Conservation (phyloP, 1,140 invertebrate genomes). For the Trachymyrmex septentrionalis region DNA sequence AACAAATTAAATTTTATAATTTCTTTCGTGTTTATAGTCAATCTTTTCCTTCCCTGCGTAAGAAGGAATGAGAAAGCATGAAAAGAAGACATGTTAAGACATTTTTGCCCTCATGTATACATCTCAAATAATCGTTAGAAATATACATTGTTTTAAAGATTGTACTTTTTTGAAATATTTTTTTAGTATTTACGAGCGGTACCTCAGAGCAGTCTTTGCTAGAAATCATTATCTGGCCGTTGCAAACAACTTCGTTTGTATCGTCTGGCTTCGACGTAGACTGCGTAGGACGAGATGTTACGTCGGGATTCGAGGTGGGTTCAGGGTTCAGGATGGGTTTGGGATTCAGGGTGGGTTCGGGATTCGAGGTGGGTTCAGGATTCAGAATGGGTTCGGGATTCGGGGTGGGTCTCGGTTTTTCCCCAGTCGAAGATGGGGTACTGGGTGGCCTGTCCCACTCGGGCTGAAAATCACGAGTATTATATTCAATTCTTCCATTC, state of each 20-base stretch:
- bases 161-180: not conserved
- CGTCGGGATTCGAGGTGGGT: not conserved
- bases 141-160: not conserved
- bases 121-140: conserved; percentile 8
- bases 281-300: conserved; percentile 32
- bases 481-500: not conserved
- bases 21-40: too few relatives aligned
- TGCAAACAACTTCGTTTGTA: conserved; percentile 44
- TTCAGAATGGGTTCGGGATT: not conserved
- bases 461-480: conserved; percentile 85
- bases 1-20: too few relatives aligned
- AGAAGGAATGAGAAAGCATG: too few relatives aligned
- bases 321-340: not conserved
- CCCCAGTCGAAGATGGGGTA: conserved; percentile 84
- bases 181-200: conserved; percentile 72
- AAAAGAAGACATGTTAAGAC: too few relatives aligned
- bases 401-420: conserved; percentile 23
- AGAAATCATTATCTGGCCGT: conserved; percentile 82
- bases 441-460: conserved; percentile 91
- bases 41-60: too few relatives aligned
- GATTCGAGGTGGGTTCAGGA: not conserved
- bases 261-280: conserved; percentile 25
- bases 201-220: conserved; percentile 89
- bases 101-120: not conserved
- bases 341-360: not conserved